These are phyloP conservation scores for Oenanthe oenanthe DNA, from an alignment of 2,113 vertebrate species.

Conservation along the genomic window DNA sequence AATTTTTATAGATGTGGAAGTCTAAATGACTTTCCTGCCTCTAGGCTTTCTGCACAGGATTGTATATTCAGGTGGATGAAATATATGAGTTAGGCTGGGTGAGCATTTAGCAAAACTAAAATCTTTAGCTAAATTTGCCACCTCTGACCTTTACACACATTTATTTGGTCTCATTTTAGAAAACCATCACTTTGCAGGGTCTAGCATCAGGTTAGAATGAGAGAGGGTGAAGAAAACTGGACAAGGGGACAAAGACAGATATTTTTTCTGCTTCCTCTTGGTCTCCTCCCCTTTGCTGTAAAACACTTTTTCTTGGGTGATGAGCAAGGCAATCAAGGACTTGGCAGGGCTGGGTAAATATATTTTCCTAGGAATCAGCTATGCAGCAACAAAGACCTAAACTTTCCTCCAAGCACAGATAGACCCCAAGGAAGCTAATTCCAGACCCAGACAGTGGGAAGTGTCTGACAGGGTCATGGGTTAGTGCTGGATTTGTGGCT, in stretches of 20 bases:
- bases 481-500: neutral
- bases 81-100: neutral
- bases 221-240: neutral
- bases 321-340: neutral
- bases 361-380: neutral
- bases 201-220: neutral
- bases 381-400: neutral
- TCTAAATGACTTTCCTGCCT: constrained; percentile 58
- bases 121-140: constrained; percentile 46
- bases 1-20: constrained; percentile 53
- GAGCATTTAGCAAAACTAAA: constrained; percentile 55
- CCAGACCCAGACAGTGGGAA: neutral
- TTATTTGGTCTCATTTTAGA: constrained; percentile 31
- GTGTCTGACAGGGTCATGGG: no score
- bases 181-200: neutral
- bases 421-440: fast-evolving
- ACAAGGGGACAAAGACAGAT: neutral
- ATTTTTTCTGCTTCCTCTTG: neutral
- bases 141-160: constrained; percentile 12
- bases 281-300: neutral
- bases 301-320: neutral
- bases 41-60: constrained; percentile 9
- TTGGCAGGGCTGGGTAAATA: neutral
- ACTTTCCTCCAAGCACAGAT: neutral
- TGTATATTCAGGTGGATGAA: constrained; percentile 46